A percentile compares a stretch with the other conserved stretches of the same genome.
Evolutionary conservation across 2,888 invertebrate species (phyloP).

Genomic region (Microctonus hyperodae): DNA sequence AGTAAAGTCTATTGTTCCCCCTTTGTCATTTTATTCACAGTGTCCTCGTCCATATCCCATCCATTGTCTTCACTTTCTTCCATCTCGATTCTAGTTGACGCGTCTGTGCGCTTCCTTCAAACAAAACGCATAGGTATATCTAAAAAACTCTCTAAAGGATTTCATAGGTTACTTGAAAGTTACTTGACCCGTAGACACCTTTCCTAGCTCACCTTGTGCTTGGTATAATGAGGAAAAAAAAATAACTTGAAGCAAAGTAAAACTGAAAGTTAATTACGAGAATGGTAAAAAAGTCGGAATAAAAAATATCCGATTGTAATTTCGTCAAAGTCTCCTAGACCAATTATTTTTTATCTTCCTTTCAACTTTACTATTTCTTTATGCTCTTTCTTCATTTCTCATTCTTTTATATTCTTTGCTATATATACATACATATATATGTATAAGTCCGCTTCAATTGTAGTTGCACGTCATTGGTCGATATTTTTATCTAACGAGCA

Average conservation of each 20-base stretch:
- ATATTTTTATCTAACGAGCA: slow-evolving; percentile 17
- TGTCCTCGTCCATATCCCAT: slow-evolving; percentile 14
- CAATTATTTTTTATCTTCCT: too few relatives aligned
- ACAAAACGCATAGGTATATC: not conserved
- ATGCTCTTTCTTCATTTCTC: not conserved
- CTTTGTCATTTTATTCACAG: slow-evolving; percentile 17
- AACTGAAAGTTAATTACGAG: not conserved
- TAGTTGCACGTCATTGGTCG: not conserved
- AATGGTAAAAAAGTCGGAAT: not conserved
- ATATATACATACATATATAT: too few relatives aligned
- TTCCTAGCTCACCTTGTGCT: not conserved
- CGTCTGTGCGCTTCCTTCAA: slow-evolving; percentile 20
- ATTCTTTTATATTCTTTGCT: not conserved
- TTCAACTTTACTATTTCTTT: not conserved
- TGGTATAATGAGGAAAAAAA: not conserved
- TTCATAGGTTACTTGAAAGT: slow-evolving; percentile 7
- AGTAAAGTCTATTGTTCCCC: slow-evolving; percentile 29
- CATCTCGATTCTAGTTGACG: slow-evolving; percentile 27
- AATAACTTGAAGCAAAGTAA: not conserved
- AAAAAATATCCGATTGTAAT: slow-evolving; percentile 29
- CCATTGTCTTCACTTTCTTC: slow-evolving; percentile 37
- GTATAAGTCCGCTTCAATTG: not conserved
- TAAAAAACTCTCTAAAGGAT: not conserved
- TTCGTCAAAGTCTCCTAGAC: slow-evolving; percentile 24
- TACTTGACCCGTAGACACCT: slow-evolving; percentile 25